These are phyloP conservation scores for Trichopria drosophilae DNA, from an alignment of 2,888 invertebrate genomes.

Conservation along the genomic window DNA sequence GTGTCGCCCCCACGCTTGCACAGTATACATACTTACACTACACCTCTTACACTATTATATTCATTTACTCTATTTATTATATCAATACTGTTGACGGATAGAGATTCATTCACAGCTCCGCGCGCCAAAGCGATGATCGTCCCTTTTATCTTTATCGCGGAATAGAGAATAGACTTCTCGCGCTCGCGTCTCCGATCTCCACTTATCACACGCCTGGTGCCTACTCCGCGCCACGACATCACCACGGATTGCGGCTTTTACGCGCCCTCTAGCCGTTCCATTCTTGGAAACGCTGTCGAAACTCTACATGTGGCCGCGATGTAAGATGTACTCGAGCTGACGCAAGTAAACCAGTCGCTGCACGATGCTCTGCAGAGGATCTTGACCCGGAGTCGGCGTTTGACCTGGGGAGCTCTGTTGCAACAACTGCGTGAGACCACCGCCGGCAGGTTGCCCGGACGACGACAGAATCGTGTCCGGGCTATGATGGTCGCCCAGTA, in stretches of 20 bases:
- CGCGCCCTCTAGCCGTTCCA: conserved; percentile 1
- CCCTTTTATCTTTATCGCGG: conserved; percentile 36
- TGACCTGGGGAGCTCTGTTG: conserved; percentile 43
- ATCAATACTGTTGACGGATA: conserved; percentile 60
- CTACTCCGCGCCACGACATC: conserved; percentile 8
- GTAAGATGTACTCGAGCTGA: conserved; percentile 52
- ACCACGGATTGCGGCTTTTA: conserved; percentile 1
- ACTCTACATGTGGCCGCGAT: conserved; percentile 50
- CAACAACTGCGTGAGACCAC: conserved; percentile 48
- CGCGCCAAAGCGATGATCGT: conserved; percentile 53
- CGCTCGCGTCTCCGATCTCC: conserved; percentile 20
- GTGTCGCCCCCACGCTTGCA: conserved; percentile 43
- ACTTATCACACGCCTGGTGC: conserved; percentile 40
- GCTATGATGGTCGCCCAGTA: conserved; percentile 18
- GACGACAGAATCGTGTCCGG: conserved; percentile 38
- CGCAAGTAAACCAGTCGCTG: conserved; percentile 53
- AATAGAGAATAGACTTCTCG: conserved; percentile 21
- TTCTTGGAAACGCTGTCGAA: conserved; percentile 8
- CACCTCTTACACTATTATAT: conserved; percentile 57
- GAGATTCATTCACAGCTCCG: conserved; percentile 58
- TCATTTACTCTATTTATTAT: conserved; percentile 59
- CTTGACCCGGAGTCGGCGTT: conserved; percentile 42
- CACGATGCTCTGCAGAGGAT: conserved; percentile 55
- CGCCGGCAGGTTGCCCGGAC: conserved; percentile 44
- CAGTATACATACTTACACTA: conserved; percentile 54